Percentiles rank a stretch among this genome's conserved stretches.
Conservation (phyloP, 1,140 invertebrate species). For the Odontomachus brunneus region DNA sequence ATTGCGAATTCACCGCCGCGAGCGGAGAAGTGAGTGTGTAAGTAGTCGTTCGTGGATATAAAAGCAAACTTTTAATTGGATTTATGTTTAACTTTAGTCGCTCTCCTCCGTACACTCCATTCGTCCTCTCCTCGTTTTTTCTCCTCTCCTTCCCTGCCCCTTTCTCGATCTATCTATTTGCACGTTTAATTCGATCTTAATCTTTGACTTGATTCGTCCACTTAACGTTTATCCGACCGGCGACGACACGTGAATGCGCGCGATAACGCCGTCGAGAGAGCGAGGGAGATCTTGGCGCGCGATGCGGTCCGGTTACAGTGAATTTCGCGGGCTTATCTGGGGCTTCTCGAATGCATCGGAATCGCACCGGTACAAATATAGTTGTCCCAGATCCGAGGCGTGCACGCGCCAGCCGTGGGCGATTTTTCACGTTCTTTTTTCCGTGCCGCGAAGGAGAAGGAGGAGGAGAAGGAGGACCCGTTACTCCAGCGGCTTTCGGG, state of each 20-base stretch:
- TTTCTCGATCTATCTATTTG: no score
- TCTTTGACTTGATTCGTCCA: background rate
- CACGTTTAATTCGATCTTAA: background rate
- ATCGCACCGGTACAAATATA: conserved; percentile 68
- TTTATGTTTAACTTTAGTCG: background rate
- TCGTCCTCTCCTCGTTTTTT: background rate
- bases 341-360: conserved; percentile 31
- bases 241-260: background rate
- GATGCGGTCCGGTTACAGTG: background rate
- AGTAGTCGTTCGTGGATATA: conserved; percentile 2
- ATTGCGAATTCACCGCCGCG: background rate
- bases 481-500: background rate
- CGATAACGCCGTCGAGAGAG: conserved; percentile 4
- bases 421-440: conserved; percentile 61
- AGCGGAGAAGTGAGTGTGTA: background rate
- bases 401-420: conserved; percentile 26
- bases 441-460: background rate
- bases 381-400: conserved; percentile 69
- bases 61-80: conserved; percentile 18
- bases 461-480: conserved; percentile 22
- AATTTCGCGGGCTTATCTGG: conserved; percentile 57
- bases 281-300: background rate
- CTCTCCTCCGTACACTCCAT: background rate
- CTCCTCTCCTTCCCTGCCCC: no score
- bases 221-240: conserved; percentile 2